These are phyloP conservation scores for Betta splendens DNA, from an alignment of 2,797 vertebrate genomes.

Conservation along the genomic window DNA sequence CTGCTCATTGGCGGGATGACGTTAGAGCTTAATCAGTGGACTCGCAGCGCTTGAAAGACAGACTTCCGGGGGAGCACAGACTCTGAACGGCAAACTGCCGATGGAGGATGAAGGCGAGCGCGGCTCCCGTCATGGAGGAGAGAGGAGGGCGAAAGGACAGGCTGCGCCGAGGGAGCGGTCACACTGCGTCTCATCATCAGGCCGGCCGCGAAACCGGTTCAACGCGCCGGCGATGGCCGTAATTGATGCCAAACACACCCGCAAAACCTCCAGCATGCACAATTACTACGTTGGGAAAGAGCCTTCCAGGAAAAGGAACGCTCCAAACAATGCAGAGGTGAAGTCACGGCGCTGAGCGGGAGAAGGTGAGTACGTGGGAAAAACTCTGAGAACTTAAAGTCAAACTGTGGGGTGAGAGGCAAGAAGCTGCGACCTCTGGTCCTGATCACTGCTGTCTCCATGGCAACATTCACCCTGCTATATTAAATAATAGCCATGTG, in stretches of 20 bases:
- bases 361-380: conserved; percentile 8
- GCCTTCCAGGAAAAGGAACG: conserved; percentile 38
- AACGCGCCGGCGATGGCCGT: conserved; percentile 54
- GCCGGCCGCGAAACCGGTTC: conserved; percentile 65
- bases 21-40: conserved; percentile 70
- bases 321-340: conserved; percentile 10
- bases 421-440: conserved; percentile 14
- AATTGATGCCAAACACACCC: conserved; percentile 44
- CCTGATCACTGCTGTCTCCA: too few relatives aligned
- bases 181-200: conserved; percentile 57
- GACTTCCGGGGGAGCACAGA: conserved; percentile 46
- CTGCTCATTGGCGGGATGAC: conserved; percentile 38
- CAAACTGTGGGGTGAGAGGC: not conserved
- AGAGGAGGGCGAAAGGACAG: conserved; percentile 24
- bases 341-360: conserved; percentile 11
- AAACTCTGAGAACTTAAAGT: not conserved
- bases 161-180: conserved; percentile 39
- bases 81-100: conserved; percentile 43
- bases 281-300: conserved; percentile 26
- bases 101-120: conserved; percentile 57
- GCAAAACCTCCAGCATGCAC: not conserved
- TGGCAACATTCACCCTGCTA: too few relatives aligned
- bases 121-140: conserved; percentile 18
- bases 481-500: too few relatives aligned
- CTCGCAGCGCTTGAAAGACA: conserved; percentile 66